Percentiles rank a stretch among this genome's conserved stretches.
Conservation (phyloP, 2,888 invertebrate species). For the Ochropacha duplaris region DNA sequence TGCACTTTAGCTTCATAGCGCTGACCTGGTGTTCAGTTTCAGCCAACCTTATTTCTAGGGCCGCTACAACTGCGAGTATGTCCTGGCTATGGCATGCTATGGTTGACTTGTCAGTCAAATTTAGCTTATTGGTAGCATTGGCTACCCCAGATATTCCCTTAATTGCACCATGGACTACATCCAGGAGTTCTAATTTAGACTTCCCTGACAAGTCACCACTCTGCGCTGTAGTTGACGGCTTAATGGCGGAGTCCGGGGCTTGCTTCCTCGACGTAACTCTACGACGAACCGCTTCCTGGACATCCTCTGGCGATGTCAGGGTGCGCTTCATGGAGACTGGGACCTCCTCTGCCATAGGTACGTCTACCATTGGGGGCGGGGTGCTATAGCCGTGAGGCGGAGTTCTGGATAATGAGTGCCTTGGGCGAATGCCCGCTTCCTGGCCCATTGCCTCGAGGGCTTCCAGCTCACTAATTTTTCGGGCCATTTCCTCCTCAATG, state of each 20-base stretch:
- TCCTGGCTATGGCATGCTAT: neutral
- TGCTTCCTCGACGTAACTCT: neutral
- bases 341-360: too few relatives aligned
- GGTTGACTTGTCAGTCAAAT: conserved; percentile 1
- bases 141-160: conserved; percentile 10
- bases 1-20: neutral
- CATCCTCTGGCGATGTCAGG: conserved; percentile 11
- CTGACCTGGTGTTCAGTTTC: neutral
- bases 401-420: too few relatives aligned
- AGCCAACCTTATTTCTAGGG: neutral
- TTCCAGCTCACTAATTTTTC: neutral
- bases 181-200: too few relatives aligned
- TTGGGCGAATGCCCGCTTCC: too few relatives aligned
- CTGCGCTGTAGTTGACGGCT: too few relatives aligned
- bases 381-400: too few relatives aligned
- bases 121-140: conserved; percentile 11
- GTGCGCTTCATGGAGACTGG: too few relatives aligned
- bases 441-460: neutral
- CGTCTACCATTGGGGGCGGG: too few relatives aligned
- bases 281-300: neutral
- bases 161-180: too few relatives aligned
- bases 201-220: too few relatives aligned
- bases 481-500: neutral
- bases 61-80: neutral
- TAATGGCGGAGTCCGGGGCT: neutral